Evolutionary conservation across 1,140 invertebrate genomes (phyloP), one percentile per base, ranked within the genome.

Genomic region (Coptotermes formosanus): DNA sequence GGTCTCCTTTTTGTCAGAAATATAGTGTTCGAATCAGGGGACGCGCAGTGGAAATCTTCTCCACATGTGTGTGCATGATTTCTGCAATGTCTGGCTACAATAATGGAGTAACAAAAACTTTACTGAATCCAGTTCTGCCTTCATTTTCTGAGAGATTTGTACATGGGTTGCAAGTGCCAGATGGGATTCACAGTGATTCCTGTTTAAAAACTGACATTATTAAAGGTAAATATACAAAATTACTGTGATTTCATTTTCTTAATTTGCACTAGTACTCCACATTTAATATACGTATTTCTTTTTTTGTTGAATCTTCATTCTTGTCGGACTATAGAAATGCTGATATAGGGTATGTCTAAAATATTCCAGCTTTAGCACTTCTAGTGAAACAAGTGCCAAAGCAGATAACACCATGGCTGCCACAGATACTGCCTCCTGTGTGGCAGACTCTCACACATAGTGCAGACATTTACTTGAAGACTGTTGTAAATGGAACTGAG

Each of bases 101-200:
- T 85, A 94, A 94, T 88, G 90, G 90, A 85, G 91, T 94, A 86
- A 91, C 92, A 14, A 93, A 93, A 85, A 92, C 92, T 85, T 90
- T 94, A 88, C 90, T 96, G 86, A 93, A 93, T 88, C 95, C 95
- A 44, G 92, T 95, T 23, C 89, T 96, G 82, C 94, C 94, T 2
- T 94, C 94, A 88, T 96, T 96, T 89, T 94, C 94, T 88, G 93
- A 95, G 88, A 94, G 95, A 85, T 93, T 96, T 86, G 92, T 96
- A 25, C 90, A 94, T 84, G 93, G 92, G 87, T 90, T 97, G 23
- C 91, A 92, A 87, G 91, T 93, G 59, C 93, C 93, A 81, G 92
- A 95, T 89, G 93, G 93, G 3, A 89, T 91, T 38, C 92, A 90
- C 0, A 94, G 92, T 83, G 95, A 96, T 88, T 94, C 93, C 89